Conservation (phyloP, 1,140 invertebrate species). For the Caenorhabditis remanei region DNA sequence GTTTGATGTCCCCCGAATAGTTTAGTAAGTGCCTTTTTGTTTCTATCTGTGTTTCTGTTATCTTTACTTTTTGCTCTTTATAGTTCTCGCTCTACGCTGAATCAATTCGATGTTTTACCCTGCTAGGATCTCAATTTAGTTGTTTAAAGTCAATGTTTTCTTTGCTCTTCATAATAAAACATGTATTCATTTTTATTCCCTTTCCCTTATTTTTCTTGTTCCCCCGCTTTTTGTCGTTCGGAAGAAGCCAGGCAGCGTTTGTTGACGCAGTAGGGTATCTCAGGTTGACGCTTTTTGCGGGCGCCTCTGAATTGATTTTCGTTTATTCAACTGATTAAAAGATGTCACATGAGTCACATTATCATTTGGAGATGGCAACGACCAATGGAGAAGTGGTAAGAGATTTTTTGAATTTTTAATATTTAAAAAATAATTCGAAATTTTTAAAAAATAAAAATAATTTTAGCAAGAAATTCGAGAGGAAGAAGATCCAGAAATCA, state of each 20-base stretch:
- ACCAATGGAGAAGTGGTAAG: constrained; percentile 28
- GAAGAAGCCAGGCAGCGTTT: constrained; percentile 22
- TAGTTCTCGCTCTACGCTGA: not conserved
- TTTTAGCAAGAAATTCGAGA: constrained; percentile 14
- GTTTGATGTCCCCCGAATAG: not conserved
- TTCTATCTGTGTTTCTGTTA: not conserved
- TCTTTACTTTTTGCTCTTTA: not conserved
- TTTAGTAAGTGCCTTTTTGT: constrained; percentile 8
- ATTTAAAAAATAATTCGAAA: not conserved
- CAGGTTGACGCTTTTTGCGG: not conserved
- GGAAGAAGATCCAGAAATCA: constrained; percentile 11
- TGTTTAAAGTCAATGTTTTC: not conserved
- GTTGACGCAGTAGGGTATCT: constrained; percentile 11
- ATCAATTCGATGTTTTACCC: constrained; percentile 42
- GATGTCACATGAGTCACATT: constrained; percentile 21
- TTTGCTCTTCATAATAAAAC: constrained; percentile 28
- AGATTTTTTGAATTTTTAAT: not conserved
- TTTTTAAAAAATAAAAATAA: not conserved
- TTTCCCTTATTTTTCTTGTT: not conserved
- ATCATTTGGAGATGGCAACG: not conserved
- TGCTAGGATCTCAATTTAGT: constrained; percentile 19
- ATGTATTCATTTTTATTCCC: not conserved
- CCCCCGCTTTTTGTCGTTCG: not conserved
- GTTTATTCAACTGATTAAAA: not conserved
- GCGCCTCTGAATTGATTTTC: constrained; percentile 30